Evolutionary conservation across 2,113 vertebrate genomes (phyloP).

Genomic region (Poicephalus gulielmi): DNA sequence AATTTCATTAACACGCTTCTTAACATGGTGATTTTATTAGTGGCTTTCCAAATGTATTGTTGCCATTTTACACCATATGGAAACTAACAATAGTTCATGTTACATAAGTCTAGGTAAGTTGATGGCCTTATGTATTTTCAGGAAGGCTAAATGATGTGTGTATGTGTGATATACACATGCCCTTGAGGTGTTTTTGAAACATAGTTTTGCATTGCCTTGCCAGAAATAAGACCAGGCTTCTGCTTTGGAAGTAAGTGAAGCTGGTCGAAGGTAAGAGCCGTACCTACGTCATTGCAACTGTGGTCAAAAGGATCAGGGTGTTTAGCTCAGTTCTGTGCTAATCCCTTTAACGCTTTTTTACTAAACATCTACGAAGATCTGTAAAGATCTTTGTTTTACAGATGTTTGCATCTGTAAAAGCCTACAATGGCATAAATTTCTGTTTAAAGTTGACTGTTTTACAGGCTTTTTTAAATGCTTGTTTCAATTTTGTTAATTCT

Average conservation of each 20-base stretch:
- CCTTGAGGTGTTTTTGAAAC: neutral
- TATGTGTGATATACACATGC: neutral
- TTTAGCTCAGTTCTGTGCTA: neutral
- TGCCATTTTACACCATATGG: neutral
- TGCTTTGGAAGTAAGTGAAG: neutral
- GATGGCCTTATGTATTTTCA: neutral
- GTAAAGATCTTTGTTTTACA: neutral
- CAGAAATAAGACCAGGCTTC: neutral
- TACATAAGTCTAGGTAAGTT: neutral
- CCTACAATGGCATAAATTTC: neutral
- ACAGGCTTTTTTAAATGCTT: neutral
- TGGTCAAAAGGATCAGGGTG: neutral
- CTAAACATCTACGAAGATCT: neutral
- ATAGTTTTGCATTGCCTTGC: neutral
- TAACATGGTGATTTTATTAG: neutral
- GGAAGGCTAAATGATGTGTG: neutral
- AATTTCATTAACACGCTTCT: neutral
- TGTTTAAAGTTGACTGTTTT: neutral
- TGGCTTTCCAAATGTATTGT: neutral
- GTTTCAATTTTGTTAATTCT: neutral
- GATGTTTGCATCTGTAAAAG: neutral
- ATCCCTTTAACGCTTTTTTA: neutral
- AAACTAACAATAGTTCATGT: neutral
- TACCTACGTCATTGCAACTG: neutral
- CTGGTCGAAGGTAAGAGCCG: neutral